Evolutionary conservation across 1,140 invertebrate species (phyloP), one percentile per base, ranked within the genome.

Genomic region (Bilobella aurantiaca): DNA sequence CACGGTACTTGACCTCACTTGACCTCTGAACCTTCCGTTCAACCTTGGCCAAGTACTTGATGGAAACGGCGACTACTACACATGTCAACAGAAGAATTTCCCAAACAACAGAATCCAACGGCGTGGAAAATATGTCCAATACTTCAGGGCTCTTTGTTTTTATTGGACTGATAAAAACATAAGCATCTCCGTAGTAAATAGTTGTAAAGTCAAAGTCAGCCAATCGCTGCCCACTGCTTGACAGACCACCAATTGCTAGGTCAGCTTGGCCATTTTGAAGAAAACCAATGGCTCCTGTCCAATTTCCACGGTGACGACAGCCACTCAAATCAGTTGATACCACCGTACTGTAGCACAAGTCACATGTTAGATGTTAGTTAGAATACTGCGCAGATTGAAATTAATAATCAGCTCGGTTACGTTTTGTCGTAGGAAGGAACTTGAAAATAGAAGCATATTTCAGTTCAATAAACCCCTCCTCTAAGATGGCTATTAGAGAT

Each of bases 131-230:
- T 18, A 12, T 46, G 8, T 27, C 18, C 3, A 34, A 25, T 3
- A 27, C 31, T 12, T 46, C 25, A 8, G 37, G 30, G 2, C 46
- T 46, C 12, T 3, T 21, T 29, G 8, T 30, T 8, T 16, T 29
- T 2, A 60, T 2, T n/a, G 63, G 63, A 29, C 57, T 65, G 3
- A 65, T 59, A 34, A 65, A 65, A 5, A 25, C 32, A 46, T 59
- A 65, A n/a, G 47, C 29, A 46, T 65, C 63, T 23, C 5, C 23
- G 27, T 59, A 65, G 56, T 65, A 59, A 59, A 25, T 34, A 3
- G 29, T 28, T 14, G 18, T 28, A 31, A 62, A 65, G 23, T 31
- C 63, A 37, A 65, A 65, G 31, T 59, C 27, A 21, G 16, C 3
- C 2, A 62, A n/a, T 2, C 49, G n/a, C 56, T 59, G 12, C 3